These are phyloP conservation scores for Pecten maximus DNA, from an alignment of 2,888 invertebrate species.

Conservation along the genomic window DNA sequence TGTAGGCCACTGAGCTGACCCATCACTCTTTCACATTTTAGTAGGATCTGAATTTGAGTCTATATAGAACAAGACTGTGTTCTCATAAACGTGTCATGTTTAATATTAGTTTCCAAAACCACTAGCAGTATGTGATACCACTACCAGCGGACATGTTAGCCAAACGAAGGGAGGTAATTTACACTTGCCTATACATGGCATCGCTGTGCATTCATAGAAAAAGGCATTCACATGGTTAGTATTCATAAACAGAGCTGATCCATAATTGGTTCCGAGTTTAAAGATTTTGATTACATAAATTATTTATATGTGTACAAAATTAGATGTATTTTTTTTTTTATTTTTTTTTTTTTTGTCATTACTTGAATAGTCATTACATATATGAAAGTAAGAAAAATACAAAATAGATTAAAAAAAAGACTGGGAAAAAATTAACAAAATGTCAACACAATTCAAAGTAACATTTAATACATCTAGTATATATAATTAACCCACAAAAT, in stretches of 20 bases:
- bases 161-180: slow-evolving; percentile 19
- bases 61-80: not conserved
- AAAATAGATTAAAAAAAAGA: too few species aligned
- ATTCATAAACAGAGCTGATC: not conserved
- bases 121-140: not conserved
- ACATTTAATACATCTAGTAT: too few species aligned
- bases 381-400: too few species aligned
- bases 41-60: not conserved
- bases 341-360: too few species aligned
- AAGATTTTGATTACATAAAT: not conserved
- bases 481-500: too few species aligned
- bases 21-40: too few species aligned
- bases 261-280: not conserved
- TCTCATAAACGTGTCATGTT: not conserved
- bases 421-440: too few species aligned
- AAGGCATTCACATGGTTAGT: slow-evolving; percentile 30
- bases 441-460: too few species aligned
- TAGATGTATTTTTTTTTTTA: too few species aligned
- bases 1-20: too few species aligned
- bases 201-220: slow-evolving; percentile 45
- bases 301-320: too few species aligned
- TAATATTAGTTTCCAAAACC: not conserved
- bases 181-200: slow-evolving; percentile 53
- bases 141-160: not conserved
- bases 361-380: too few species aligned